These are phyloP conservation scores for Sigmodon hispidus DNA, from an alignment of 2,113 vertebrate genomes.

Conservation along the genomic window DNA sequence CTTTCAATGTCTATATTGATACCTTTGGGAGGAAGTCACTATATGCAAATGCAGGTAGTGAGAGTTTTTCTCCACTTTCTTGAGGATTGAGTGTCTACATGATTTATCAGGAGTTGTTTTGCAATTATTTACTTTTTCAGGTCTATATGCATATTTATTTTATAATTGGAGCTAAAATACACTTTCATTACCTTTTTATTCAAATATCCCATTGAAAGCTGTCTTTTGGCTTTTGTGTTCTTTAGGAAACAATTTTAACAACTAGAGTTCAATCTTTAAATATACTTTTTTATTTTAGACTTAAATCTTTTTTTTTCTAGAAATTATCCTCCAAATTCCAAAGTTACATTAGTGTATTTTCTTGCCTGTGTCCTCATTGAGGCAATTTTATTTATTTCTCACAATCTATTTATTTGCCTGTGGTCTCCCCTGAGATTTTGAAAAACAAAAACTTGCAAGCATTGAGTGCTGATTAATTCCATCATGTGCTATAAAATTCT, in stretches of 20 bases:
- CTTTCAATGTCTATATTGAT: not conserved
- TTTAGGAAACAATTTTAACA: not conserved
- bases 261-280: not conserved
- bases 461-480: not conserved
- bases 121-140: not conserved
- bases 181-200: not conserved
- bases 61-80: not conserved
- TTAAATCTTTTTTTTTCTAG: not conserved
- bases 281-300: not conserved
- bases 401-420: not conserved
- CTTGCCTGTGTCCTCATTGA: not conserved
- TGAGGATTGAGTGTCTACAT: not conserved
- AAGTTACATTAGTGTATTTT: not conserved
- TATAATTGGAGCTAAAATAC: not conserved
- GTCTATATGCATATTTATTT: not conserved
- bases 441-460: not conserved
- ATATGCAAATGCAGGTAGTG: not conserved
- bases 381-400: not conserved
- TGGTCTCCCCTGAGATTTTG: not conserved
- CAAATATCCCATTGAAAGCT: not conserved
- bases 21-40: not conserved
- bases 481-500: not conserved
- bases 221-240: not conserved
- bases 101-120: not conserved
- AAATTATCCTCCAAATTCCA: not conserved